Conservation (phyloP, 2,113 vertebrate species). For the Pseudorectes ferrugineus region DNA sequence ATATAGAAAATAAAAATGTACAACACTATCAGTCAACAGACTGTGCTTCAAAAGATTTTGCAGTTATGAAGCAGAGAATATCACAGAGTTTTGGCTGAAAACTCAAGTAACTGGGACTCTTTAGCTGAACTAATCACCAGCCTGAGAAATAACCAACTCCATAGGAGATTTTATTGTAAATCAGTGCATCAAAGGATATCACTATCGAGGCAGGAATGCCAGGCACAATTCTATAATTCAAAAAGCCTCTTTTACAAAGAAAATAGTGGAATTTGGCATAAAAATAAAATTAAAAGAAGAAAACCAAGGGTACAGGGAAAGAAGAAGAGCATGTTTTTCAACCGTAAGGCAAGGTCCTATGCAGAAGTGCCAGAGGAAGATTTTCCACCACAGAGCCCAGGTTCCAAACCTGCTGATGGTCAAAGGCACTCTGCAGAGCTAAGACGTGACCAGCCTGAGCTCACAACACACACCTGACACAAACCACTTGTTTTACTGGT, state of each 20-base stretch:
- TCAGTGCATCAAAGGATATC: not conserved
- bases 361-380: not conserved
- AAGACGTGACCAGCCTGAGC: not conserved
- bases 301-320: not conserved
- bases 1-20: not conserved
- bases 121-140: not conserved
- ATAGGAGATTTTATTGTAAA: not conserved
- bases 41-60: not conserved
- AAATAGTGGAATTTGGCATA: not conserved
- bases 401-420: not conserved
- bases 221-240: not conserved
- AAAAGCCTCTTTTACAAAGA: not conserved
- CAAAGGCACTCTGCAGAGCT: not conserved
- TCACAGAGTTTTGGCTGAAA: not conserved
- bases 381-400: not conserved
- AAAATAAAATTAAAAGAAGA: not conserved
- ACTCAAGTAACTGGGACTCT: not conserved
- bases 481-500: accelerated
- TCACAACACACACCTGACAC: not conserved
- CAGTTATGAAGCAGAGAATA: not conserved
- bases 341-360: not conserved
- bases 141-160: not conserved
- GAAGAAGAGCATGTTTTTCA: accelerated
- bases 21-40: not conserved
- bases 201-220: not conserved